These are phyloP conservation scores for Plemyria rubiginata DNA, from an alignment of 2,888 invertebrate species.

Conservation along the genomic window DNA sequence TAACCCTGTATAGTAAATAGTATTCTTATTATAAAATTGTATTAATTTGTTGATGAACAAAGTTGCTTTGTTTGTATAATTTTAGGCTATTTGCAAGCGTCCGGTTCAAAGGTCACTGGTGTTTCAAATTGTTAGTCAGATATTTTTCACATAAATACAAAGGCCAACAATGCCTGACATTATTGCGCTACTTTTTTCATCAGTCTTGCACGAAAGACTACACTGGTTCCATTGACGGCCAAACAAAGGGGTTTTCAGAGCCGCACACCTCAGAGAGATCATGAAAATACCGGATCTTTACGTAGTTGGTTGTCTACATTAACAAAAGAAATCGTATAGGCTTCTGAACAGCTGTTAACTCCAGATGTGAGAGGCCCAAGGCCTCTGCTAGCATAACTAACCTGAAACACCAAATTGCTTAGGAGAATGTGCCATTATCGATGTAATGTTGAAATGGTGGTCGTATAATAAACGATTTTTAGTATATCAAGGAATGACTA, in stretches of 20 bases:
- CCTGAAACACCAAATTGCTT: too few species aligned
- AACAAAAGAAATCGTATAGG: not conserved
- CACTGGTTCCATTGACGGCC: not conserved
- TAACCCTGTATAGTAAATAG: too few species aligned
- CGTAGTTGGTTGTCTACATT: not conserved
- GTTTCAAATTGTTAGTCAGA: constrained; percentile 6
- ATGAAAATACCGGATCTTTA: not conserved
- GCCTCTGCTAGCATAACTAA: too few species aligned
- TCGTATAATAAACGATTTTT: too few species aligned
- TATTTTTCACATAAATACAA: not conserved
- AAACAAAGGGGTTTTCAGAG: not conserved
- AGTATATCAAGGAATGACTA: too few species aligned
- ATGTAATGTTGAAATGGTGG: too few species aligned
- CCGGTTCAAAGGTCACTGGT: not conserved
- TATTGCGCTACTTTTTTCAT: constrained; percentile 6
- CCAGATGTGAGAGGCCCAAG: too few species aligned
- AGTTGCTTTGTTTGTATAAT: not conserved
- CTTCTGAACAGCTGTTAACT: too few species aligned
- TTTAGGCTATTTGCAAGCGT: constrained; percentile 2
- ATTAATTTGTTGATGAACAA: not conserved
- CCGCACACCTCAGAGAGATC: not conserved
- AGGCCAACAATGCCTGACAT: constrained; percentile 3
- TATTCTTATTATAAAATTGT: constrained; percentile 20
- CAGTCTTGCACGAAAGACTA: constrained; percentile 8
- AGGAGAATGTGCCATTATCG: too few species aligned